A percentile compares a stretch with the other conserved stretches of the same genome.
These are phyloP conservation scores for Antechinus flavipes DNA, from an alignment of 2,113 vertebrate genomes.

Conservation along the genomic window DNA sequence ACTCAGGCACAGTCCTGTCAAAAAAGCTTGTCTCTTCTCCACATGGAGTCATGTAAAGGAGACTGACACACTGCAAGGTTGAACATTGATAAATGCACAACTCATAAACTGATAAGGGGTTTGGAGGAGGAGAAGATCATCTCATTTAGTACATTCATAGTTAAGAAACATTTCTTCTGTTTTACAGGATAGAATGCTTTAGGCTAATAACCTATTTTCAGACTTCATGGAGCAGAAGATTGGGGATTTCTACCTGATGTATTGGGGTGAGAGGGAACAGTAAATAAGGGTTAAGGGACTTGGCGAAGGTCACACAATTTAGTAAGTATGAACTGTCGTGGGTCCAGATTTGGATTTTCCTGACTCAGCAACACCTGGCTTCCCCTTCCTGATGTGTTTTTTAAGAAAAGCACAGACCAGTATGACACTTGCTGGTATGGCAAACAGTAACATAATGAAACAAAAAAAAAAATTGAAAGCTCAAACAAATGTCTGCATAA, in stretches of 20 bases:
- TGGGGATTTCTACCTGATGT: conserved; percentile 46
- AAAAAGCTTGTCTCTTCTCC: neutral
- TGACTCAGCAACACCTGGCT: no score
- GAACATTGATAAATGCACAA: neutral
- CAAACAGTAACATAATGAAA: conserved; percentile 58
- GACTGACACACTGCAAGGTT: neutral
- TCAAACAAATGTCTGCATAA: neutral
- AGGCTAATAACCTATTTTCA: conserved; percentile 56
- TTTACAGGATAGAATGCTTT: neutral
- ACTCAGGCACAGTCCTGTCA: neutral
- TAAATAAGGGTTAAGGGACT: no score
- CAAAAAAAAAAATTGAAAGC: conserved; percentile 26
- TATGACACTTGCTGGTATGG: conserved; percentile 59
- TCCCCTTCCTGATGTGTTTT: conserved; percentile 11
- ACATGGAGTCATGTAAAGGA: neutral
- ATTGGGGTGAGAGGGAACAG: neutral
- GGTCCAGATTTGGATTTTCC: no score
- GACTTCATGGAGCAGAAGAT: conserved; percentile 30
- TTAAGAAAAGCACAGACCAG: conserved; percentile 52
- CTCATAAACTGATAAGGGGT: neutral
- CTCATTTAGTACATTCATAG: conserved; percentile 33
- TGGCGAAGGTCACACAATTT: no score
- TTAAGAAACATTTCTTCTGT: conserved; percentile 43
- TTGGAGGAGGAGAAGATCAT: neutral
- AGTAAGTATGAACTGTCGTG: no score